Conservation (phyloP, 2,888 invertebrate genomes). For the Hermaeophaga mercurialis region DNA sequence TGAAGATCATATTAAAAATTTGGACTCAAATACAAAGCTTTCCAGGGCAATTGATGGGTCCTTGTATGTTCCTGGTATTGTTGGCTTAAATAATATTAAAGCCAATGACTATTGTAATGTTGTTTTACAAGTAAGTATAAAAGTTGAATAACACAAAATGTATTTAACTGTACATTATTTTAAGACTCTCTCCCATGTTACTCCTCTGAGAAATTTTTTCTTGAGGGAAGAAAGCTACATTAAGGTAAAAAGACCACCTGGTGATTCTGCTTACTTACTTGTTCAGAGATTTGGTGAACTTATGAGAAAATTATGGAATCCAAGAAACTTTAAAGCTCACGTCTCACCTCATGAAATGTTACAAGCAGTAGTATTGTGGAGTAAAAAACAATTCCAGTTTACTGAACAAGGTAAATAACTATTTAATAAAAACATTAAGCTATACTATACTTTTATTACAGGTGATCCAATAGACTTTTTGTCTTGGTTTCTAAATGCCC, state of each 20-base stretch:
- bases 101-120: conserved; percentile 99
- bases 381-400: conserved; percentile 96
- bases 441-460: conserved; percentile 27
- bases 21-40: conserved; percentile 83
- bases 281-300: conserved; percentile 95
- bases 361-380: conserved; percentile 96
- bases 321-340: conserved; percentile 97
- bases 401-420: conserved; percentile 84
- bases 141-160: too few relatives aligned
- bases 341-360: conserved; percentile 99
- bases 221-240: conserved; percentile 92
- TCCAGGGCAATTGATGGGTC: conserved; percentile 96
- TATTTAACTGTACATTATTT: conserved; percentile 46
- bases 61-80: conserved; percentile 95
- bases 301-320: conserved; percentile 98
- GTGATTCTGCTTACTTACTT: conserved; percentile 89
- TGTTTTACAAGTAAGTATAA: conserved; percentile 79
- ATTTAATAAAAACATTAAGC: too few relatives aligned
- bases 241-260: conserved; percentile 88
- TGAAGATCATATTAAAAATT: conserved; percentile 75
- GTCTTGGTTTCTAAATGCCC: conserved; percentile 96
- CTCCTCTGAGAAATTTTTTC: conserved; percentile 93
- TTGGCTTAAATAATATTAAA: conserved; percentile 98
- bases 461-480: conserved; percentile 98
- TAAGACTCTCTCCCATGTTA: conserved; percentile 92